Percentiles rank a stretch among this genome's conserved stretches.
These are phyloP conservation scores for Galaxea fascicularis DNA, from an alignment of 92 coral and sea anemone species.

Conservation along the genomic window DNA sequence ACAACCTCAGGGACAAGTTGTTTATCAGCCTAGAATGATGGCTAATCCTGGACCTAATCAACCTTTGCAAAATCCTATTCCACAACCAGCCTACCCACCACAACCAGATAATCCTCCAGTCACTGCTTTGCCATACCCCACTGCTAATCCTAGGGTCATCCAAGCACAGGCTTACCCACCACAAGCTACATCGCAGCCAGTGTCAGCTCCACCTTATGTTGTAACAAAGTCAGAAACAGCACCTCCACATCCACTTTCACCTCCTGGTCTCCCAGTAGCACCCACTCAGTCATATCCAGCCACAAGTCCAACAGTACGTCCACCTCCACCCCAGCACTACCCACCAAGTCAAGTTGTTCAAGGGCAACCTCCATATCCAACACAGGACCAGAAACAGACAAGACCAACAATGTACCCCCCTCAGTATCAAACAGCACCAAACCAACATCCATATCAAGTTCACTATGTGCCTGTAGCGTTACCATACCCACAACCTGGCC, in stretches of 20 bases:
- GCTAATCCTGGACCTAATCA: slow-evolving; percentile 53
- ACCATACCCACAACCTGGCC: slow-evolving; percentile 49
- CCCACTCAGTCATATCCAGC: slow-evolving; percentile 41
- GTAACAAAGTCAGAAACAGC: slow-evolving; percentile 41
- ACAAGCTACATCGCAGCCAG: slow-evolving; percentile 52
- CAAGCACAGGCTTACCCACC: slow-evolving; percentile 37
- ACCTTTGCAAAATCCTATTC: slow-evolving; percentile 15
- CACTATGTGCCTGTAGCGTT: slow-evolving; percentile 37
- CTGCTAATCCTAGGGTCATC: slow-evolving; percentile 30
- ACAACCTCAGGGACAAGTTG: slow-evolving; percentile 46
- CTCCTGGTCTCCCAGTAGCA: slow-evolving; percentile 21
- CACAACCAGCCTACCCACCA: slow-evolving; percentile 33
- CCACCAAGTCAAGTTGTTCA: slow-evolving; percentile 63
- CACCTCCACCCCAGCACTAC: slow-evolving; percentile 59
- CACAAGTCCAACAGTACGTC: slow-evolving; percentile 24
- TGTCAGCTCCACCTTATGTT: slow-evolving; percentile 39
- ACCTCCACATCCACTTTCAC: slow-evolving; percentile 18
- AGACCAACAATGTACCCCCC: slow-evolving; percentile 57
- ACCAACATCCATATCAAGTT: slow-evolving; percentile 44
- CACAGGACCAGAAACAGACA: slow-evolving; percentile 45
- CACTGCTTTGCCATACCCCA: slow-evolving; percentile 33
- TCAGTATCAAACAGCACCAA: slow-evolving; percentile 45
- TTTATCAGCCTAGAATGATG: slow-evolving; percentile 60
- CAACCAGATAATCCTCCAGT: slow-evolving; percentile 29
- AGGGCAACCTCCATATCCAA: slow-evolving; percentile 66